These are phyloP conservation scores for Ctenodactylus gundi DNA, from an alignment of 2,113 vertebrate genomes.

Conservation along the genomic window DNA sequence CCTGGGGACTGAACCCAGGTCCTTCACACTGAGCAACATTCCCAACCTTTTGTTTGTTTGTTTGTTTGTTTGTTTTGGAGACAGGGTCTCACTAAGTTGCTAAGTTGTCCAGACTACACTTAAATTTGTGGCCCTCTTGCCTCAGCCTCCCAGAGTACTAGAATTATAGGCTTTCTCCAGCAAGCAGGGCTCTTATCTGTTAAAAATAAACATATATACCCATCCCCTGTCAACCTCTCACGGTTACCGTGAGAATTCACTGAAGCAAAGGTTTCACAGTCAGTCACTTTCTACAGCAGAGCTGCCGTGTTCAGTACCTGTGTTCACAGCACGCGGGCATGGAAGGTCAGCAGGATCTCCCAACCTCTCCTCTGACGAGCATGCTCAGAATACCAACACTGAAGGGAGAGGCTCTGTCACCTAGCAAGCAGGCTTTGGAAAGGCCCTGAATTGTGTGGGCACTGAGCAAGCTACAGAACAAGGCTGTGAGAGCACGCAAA, in stretches of 20 bases:
- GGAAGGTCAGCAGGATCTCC: background rate
- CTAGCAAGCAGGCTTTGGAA: background rate
- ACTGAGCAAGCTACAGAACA: background rate
- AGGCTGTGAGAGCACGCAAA: background rate
- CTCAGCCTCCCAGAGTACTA: too few species aligned
- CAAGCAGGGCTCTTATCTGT: too few species aligned
- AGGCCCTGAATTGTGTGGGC: background rate
- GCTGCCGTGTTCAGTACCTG: background rate
- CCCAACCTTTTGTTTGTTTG: too few species aligned
- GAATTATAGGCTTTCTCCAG: too few species aligned
- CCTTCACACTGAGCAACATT: too few species aligned
- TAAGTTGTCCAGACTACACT: too few species aligned
- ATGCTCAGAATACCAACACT: background rate
- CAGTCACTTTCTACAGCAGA: background rate
- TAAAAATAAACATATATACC: background rate
- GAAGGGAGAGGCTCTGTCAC: background rate
- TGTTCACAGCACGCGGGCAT: fast-evolving
- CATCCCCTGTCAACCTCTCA: too few species aligned
- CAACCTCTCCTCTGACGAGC: background rate
- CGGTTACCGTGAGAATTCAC: background rate
- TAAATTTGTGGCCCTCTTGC: too few species aligned
- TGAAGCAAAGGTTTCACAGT: background rate
- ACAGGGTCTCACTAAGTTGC: too few species aligned
- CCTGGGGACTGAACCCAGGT: too few species aligned
- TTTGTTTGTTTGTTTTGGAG: too few species aligned